Conservation (phyloP, 2,113 vertebrate genomes). For the Proterorhinus semilunaris region DNA sequence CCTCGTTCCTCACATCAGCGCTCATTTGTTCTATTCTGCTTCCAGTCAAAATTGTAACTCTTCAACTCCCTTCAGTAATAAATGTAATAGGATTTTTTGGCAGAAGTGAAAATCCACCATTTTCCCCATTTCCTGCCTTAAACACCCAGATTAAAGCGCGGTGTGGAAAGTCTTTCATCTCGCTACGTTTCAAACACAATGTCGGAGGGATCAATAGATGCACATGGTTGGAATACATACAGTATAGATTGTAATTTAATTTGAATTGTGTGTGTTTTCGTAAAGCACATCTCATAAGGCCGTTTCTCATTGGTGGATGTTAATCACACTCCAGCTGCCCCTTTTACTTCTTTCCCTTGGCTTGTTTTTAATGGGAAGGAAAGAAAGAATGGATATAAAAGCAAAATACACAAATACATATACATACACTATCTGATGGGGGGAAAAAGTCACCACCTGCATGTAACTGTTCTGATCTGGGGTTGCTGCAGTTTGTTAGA, state of each 20-base stretch:
- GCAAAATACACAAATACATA: too few relatives aligned
- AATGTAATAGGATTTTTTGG: not conserved
- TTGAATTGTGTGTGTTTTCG: too few relatives aligned
- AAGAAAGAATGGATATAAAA: too few relatives aligned
- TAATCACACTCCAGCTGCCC: slow-evolving; percentile 34
- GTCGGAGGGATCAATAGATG: too few relatives aligned
- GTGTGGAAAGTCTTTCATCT: not conserved
- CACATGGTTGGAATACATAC: too few relatives aligned
- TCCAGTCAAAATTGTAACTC: slow-evolving; percentile 25
- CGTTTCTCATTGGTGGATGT: slow-evolving; percentile 36
- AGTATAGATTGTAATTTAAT: too few relatives aligned
- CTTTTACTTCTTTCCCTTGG: slow-evolving; percentile 14
- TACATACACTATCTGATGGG: too few relatives aligned
- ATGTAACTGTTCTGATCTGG: too few relatives aligned
- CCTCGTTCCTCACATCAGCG: slow-evolving; percentile 19
- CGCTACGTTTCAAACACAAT: not conserved
- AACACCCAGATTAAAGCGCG: not conserved
- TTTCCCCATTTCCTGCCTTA: not conserved
- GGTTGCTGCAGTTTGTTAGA: too few relatives aligned
- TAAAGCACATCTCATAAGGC: slow-evolving; percentile 4
- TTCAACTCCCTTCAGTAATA: slow-evolving; percentile 18
- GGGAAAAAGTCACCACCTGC: too few relatives aligned
- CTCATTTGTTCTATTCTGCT: slow-evolving; percentile 28
- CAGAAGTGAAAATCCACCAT: not conserved
- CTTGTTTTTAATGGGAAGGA: too few relatives aligned